Conservation (phyloP, 2,797 vertebrate species). For the Sebastes reedi region DNA sequence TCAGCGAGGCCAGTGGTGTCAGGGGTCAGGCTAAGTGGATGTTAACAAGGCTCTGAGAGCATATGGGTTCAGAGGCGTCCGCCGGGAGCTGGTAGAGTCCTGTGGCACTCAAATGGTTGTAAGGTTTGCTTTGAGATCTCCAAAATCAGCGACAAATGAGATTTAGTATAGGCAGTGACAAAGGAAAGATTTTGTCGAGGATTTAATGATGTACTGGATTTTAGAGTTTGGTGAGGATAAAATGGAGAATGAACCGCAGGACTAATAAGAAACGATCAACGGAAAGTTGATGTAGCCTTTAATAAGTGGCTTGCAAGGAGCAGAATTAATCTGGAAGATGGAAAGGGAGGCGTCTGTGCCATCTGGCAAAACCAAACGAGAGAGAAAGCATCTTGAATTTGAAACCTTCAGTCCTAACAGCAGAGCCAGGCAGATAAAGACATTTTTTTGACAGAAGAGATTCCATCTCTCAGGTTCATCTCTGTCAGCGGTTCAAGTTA, state of each 20-base stretch:
- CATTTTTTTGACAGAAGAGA: slow-evolving; percentile 5
- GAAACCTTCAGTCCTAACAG: neutral
- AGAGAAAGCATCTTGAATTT: neutral
- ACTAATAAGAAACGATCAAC: slow-evolving; percentile 22
- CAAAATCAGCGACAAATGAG: slow-evolving; percentile 12
- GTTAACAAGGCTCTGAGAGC: slow-evolving; percentile 28
- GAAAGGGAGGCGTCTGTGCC: neutral
- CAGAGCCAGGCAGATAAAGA: slow-evolving; percentile 8
- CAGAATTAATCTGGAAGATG: slow-evolving; percentile 10
- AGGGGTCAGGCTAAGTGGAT: slow-evolving; percentile 32
- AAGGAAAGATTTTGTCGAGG: neutral
- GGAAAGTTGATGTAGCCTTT: neutral
- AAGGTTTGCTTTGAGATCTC: slow-evolving; percentile 13
- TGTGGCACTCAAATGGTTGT: neutral
- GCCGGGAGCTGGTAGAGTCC: neutral
- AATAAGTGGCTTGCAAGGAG: neutral
- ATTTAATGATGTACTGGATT: slow-evolving; percentile 30
- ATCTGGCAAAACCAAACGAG: neutral
- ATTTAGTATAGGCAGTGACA: neutral
- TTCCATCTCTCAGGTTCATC: slow-evolving; percentile 23
- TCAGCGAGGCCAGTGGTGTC: slow-evolving; percentile 23
- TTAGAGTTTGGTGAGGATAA: neutral
- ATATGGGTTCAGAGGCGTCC: slow-evolving; percentile 14
- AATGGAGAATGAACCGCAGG: neutral
- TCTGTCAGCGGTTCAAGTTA: slow-evolving; percentile 38